Base-by-base conservation (phyloP, 2,888 invertebrate species). In the Thyatira batis region DNA sequence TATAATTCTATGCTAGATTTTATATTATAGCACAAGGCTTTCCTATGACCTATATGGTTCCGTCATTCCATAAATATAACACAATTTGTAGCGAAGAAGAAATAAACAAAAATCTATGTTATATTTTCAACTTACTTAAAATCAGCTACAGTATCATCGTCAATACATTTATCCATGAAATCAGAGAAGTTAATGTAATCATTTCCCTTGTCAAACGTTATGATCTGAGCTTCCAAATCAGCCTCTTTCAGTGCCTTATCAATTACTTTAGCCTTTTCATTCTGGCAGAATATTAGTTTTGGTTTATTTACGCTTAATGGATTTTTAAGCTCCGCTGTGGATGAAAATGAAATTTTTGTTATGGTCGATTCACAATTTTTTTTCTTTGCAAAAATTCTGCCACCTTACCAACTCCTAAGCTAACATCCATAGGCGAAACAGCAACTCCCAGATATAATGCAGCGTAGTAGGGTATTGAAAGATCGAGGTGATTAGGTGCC, bases 381-480 rank as follows among this genome's bases (percentile, higher is more conserved):
- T 23, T 23, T 4, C 23, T 23, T 6, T 23, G 23, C n/a, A n/a
- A n/a, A n/a, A n/a, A n/a, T n/a, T n/a, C n/a, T n/a, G n/a, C n/a
- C n/a, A n/a, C n/a, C n/a, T 78, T 65, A 88, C 87, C 64, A 11
- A 78, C 58, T 23, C 69, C 67, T 27, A 85, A 67, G 33, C 72
- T 78, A 1, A 58, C 65, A 52, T 88, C 88, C 0, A 79, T 55
- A 3, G 75, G 74, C 0, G 84, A 73, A n/a, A 80, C 56, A n/a
- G 73, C 67, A 2, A 85, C 76, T 2, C 93, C 93, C 5, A 91
- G 74, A 61, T 82, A 92, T 2, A 90, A 59, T 0, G 87, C 82
- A 1, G 92, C 92, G 45, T 93, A 84, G 49, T 88, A 80, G 0
- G 93, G 92, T 23, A 92, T 78, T 3, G 74, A 73, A 9, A 86